Base-by-base conservation (phyloP, 2,113 vertebrate genomes). In the Chrysochloris asiatica region DNA sequence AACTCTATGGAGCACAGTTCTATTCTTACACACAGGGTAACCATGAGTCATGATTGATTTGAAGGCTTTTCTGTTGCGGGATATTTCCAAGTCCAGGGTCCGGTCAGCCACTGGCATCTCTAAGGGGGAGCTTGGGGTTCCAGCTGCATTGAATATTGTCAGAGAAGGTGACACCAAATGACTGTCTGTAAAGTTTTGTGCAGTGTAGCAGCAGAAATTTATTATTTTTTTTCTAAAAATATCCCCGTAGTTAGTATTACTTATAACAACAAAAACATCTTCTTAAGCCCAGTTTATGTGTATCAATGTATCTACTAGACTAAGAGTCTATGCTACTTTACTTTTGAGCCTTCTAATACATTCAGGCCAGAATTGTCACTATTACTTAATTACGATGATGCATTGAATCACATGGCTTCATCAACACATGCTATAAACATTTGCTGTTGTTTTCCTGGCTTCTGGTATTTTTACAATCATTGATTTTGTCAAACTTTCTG, bases 51-150 rank as follows among this genome's bases (percentile, higher is more conserved):
- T 33, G 8, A 36, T 67, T 14, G 19, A 67, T 33, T n/a, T 26
- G 26, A 67, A 67, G 63, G 63, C 33, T 36, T n/a, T n/a, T 17
- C 47, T 73, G 30, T 72, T 72, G 47, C 26, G 65, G 76, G 59
- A 72, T 41, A 33, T 83, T 71, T 78, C 28, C 48, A 86, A 83
- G n/a, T 69, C 90, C 12, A 86, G 48, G 9, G 77, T 95, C 10
- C 59, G 91, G 52, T 12, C 65, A 80, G 71, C 47, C 56, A 59
- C 22, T 59, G 56, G 56, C 26, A 8, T 59, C 56, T 1, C 54
- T 59, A 24, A 24, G 24, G 45, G 41, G 79, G 38, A 8, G 56
- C 2, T 22, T 28, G 56, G 56, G 24, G 50, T 56, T 3, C 56
- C 56, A 59, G 56, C 22, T 26, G 24, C n/a, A n/a, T n/a, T n/a